Percentiles rank a stretch among this genome's conserved stretches.
Conservation (phyloP, 2,113 vertebrate genomes). For the Lichenostomus cassidix region DNA sequence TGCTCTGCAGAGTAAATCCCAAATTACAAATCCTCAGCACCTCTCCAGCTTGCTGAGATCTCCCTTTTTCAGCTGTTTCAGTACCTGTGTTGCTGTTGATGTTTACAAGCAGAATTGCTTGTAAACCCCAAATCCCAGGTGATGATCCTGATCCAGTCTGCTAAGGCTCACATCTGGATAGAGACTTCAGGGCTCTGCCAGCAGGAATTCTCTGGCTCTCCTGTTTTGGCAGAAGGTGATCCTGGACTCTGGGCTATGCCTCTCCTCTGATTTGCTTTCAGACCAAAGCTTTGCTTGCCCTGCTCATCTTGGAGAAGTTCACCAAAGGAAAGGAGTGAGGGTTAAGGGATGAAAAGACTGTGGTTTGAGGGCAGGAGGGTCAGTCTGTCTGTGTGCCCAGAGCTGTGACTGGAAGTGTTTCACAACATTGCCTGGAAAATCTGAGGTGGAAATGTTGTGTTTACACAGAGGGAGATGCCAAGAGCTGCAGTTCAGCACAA, state of each 20-base stretch:
- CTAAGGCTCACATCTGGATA: not conserved
- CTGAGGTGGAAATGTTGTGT: not conserved
- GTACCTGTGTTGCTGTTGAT: not conserved
- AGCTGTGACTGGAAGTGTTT: not conserved
- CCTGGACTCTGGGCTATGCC: not conserved
- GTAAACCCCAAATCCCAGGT: not conserved
- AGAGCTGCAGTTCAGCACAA: not conserved
- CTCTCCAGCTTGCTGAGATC: not conserved
- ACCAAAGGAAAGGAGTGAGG: not conserved
- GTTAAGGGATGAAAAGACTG: not conserved
- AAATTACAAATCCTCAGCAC: not conserved
- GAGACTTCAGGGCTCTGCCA: not conserved
- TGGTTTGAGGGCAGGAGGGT: not conserved
- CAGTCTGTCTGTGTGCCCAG: rapidly evolving
- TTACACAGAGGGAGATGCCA: not conserved
- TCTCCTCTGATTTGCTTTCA: not conserved
- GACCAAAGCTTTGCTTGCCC: not conserved
- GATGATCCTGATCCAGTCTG: not conserved
- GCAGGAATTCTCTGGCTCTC: not conserved
- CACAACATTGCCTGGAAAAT: not conserved
- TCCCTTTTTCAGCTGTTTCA: not conserved
- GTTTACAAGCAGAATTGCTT: not conserved
- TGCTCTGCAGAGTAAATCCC: not conserved
- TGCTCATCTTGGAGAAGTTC: rapidly evolving
- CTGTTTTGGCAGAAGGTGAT: not conserved